A percentile compares a stretch with the other conserved stretches of the same genome.
These are phyloP conservation scores for Parelbella ahira DNA, from an alignment of 2,888 invertebrate species.

Conservation along the genomic window DNA sequence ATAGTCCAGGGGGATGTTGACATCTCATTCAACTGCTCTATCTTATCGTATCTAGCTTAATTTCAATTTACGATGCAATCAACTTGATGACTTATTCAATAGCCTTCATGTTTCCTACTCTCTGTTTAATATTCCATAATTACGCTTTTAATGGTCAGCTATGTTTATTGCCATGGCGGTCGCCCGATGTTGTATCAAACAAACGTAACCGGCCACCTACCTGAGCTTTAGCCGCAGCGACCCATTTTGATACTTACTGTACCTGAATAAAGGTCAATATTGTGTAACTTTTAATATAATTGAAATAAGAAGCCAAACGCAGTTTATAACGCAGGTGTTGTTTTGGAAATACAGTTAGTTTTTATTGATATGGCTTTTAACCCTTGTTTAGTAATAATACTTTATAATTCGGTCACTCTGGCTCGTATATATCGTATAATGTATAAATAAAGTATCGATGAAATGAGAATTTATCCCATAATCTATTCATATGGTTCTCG, in stretches of 20 bases:
- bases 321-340: not conserved
- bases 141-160: constrained; percentile 2
- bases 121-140: constrained; percentile 11
- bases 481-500: too few relatives aligned
- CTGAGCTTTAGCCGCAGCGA: not conserved
- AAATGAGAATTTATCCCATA: too few relatives aligned
- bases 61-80: constrained; percentile 7
- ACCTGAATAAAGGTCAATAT: not conserved
- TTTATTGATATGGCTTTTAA: too few relatives aligned
- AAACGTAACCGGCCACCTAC: not conserved
- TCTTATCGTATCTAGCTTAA: too few relatives aligned
- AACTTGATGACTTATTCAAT: constrained; percentile 24
- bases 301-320: too few relatives aligned
- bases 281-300: too few relatives aligned
- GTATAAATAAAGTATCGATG: too few relatives aligned
- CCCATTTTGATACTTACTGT: not conserved
- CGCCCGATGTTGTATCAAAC: not conserved
- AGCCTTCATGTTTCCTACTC: not conserved
- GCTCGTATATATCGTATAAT: too few relatives aligned
- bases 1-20: too few relatives aligned
- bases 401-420: too few relatives aligned
- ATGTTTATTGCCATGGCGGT: constrained; percentile 2
- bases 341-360: constrained; percentile 1
- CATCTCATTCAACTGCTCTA: too few relatives aligned
- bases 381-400: too few relatives aligned